Conservation (phyloP, 2,797 vertebrate species). For the Podargus strigoides region DNA sequence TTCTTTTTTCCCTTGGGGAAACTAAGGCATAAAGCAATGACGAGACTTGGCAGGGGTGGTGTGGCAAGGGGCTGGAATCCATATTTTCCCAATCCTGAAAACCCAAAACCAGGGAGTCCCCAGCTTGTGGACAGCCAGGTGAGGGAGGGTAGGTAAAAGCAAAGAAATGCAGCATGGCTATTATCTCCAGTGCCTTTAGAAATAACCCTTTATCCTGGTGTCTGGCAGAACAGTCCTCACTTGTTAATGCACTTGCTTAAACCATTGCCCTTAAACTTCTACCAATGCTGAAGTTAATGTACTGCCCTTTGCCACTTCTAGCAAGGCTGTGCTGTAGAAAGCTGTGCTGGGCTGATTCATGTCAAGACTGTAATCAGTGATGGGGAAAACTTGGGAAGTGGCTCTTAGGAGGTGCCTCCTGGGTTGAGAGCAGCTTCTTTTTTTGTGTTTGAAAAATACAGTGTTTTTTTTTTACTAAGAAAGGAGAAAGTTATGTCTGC, state of each 20-base stretch:
- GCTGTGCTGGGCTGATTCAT: neutral
- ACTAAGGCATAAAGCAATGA: neutral
- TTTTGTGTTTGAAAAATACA: constrained; percentile 12
- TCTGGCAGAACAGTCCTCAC: neutral
- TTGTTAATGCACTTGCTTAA: constrained; percentile 11
- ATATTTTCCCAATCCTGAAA: neutral
- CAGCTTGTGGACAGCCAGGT: neutral
- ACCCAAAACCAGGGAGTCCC: neutral
- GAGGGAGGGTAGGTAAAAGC: neutral
- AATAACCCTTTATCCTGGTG: neutral
- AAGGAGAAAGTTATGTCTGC: neutral
- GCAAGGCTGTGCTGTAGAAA: neutral
- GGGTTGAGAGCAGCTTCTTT: neutral
- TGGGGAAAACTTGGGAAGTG: constrained; percentile 2
- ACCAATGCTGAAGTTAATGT: neutral
- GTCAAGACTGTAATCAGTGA: constrained; percentile 12
- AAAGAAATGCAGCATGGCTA: neutral
- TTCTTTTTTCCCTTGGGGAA: neutral
- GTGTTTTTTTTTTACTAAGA: neutral
- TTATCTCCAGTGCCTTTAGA: neutral
- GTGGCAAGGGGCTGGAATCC: neutral
- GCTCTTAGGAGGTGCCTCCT: neutral
- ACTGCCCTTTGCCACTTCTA: constrained; percentile 31
- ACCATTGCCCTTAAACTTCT: neutral
- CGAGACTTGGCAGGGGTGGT: neutral